phyloP scores from a whole-genome alignment of 2,797 vertebrate species.

The Chelonia mydas region DNA sequence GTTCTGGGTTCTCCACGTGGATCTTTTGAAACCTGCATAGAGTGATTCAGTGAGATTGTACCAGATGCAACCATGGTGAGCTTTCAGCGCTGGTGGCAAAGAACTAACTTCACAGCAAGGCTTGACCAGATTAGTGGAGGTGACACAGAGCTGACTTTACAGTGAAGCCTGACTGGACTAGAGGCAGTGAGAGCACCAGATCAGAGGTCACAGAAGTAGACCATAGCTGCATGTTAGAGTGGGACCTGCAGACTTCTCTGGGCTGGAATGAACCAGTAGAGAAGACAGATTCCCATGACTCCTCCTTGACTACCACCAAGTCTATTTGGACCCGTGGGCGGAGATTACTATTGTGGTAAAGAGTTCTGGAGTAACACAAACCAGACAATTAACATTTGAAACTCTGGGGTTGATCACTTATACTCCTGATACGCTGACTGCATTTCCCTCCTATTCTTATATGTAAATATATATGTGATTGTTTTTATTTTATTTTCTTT shows the following conservation, averaged over 20 bases:
- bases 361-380: neutral
- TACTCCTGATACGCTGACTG: neutral
- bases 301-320: neutral
- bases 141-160: neutral
- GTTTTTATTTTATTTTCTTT: neutral
- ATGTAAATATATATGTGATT: no score
- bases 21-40: neutral
- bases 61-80: neutral
- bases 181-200: neutral
- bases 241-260: neutral
- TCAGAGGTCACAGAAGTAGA: neutral
- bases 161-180: neutral
- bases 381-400: neutral
- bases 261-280: neutral
- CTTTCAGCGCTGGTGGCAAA: neutral
- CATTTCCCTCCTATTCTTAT: neutral
- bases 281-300: neutral
- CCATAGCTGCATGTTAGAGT: neutral
- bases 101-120: neutral
- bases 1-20: neutral
- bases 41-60: neutral
- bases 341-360: neutral
- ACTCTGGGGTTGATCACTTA: neutral
- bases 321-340: neutral
- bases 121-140: neutral